Evolutionary conservation across 2,888 invertebrate species (phyloP), one percentile per base, ranked within the genome.

Genomic region (Aphidoletes aphidimyza): DNA sequence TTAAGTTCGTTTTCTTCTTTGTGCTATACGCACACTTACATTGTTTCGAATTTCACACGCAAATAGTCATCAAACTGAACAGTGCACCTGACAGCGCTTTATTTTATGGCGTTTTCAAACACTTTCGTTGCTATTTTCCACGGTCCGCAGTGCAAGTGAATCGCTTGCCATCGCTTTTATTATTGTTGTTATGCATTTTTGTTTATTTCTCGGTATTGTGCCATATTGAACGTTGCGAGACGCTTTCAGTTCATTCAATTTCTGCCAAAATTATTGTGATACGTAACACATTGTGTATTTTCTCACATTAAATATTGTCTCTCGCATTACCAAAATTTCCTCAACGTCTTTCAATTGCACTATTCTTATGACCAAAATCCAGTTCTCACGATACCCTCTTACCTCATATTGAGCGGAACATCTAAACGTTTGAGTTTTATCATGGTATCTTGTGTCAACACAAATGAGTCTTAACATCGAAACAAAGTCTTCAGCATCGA

Each of bases 91-190:
- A 54, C 54, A 54, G 22, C 26, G 54, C 30, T 69, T 69, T 30
- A 30, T 69, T 69, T 69, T 69, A 69, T 69, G 26, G 69, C 30
- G 14, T 30, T n/a, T 69, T 34, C 69, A 34, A 69, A 69, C 69
- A 69, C 69, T 69, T 69, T 69, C 69, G 69, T 69, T 30, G 30
- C 30, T 17, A 11, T 30, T 69, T 69, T 69, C 69, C 30, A 69
- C 69, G 69, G 69, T 69, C 30, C 69, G 69, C 69, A 30, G 69
- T 54, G 54, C 54, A 54, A n/a, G 22, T 54, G 22, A 54, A 54
- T 54, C 54, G 22, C 22, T n/a, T n/a, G n/a, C n/a, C n/a, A n/a
- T 54, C n/a, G 22, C 9, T 54, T 54, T 54, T 8, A 39, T 11
- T 9, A 47, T 17, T 47, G 47, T 54, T 54, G 47, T 54, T 54